A percentile compares a stretch with the other conserved stretches of the same genome.
Conservation (phyloP, 2,888 invertebrate species). For the Byasa hedistus region DNA sequence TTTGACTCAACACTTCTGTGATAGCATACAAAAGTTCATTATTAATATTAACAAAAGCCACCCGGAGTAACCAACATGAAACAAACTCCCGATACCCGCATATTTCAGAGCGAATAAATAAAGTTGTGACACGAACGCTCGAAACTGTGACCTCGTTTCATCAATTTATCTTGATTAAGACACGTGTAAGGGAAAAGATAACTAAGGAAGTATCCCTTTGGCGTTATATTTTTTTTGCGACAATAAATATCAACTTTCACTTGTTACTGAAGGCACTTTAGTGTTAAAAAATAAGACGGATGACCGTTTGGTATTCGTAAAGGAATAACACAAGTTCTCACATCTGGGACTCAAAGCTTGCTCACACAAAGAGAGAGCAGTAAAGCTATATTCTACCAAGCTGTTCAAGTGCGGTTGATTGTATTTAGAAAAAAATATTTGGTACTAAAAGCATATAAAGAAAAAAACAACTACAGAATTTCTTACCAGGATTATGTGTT, state of each 20-base stretch:
- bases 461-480: too few species aligned
- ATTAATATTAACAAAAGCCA: not conserved
- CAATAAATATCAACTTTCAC: constrained; percentile 14
- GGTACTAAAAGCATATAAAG: too few species aligned
- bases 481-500: too few species aligned
- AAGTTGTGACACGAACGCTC: constrained; percentile 21
- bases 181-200: constrained; percentile 3
- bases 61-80: constrained; percentile 1
- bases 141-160: constrained; percentile 23
- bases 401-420: too few species aligned
- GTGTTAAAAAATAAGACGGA: not conserved
- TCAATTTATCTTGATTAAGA: constrained; percentile 22
- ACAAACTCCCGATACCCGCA: constrained; percentile 4
- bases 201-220: constrained; percentile 4
- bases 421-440: too few species aligned
- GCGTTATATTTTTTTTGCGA: not conserved
- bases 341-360: too few species aligned
- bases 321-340: not conserved
- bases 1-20: not conserved
- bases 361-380: too few species aligned
- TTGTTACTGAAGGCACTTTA: not conserved
- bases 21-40: not conserved
- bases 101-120: constrained; percentile 23
- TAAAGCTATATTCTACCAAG: too few species aligned
- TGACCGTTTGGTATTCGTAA: not conserved